A percentile compares a stretch with the other conserved stretches of the same genome.
These are phyloP conservation scores for Oegoconia quadripuncta DNA, from an alignment of 2,888 invertebrate genomes.

Conservation along the genomic window DNA sequence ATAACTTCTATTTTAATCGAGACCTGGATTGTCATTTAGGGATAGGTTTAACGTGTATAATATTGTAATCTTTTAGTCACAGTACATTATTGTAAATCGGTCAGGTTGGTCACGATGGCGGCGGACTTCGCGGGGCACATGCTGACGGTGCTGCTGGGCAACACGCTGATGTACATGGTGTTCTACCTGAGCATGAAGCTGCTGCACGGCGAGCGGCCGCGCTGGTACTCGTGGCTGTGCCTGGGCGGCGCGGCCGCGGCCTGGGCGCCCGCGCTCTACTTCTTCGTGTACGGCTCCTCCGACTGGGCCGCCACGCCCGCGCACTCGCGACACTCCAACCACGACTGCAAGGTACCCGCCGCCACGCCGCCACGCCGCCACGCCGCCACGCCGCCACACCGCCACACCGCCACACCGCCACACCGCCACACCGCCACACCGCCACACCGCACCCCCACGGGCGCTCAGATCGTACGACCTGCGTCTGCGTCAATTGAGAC, in stretches of 20 bases:
- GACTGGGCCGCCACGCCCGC: slow-evolving; percentile 82
- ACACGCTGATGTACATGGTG: slow-evolving; percentile 88
- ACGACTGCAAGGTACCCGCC: slow-evolving; percentile 57
- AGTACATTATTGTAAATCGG: neutral
- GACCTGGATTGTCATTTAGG: too few species aligned
- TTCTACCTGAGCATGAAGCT: slow-evolving; percentile 94
- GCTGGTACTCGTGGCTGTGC: slow-evolving; percentile 81
- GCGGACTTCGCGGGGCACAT: slow-evolving; percentile 90
- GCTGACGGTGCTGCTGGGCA: slow-evolving; percentile 88
- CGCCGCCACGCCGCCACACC: too few species aligned
- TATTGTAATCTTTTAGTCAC: too few species aligned
- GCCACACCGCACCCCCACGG: too few species aligned
- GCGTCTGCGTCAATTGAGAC: too few species aligned
- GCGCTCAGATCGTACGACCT: too few species aligned
- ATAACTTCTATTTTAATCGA: too few species aligned
- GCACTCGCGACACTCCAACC: slow-evolving; percentile 80
- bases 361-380: neutral
- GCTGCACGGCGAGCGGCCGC: slow-evolving; percentile 81
- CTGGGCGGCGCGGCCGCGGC: slow-evolving; percentile 81
- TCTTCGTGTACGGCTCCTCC: slow-evolving; percentile 39
- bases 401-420: too few species aligned
- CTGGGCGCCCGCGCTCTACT: slow-evolving; percentile 86
- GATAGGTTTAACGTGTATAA: too few species aligned
- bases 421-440: too few species aligned
- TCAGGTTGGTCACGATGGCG: slow-evolving; percentile 76